A percentile compares a stretch with the other conserved stretches of the same genome.
Evolutionary conservation across 2,797 vertebrate species (phyloP).

Genomic region (Gymnodraco acuticeps): DNA sequence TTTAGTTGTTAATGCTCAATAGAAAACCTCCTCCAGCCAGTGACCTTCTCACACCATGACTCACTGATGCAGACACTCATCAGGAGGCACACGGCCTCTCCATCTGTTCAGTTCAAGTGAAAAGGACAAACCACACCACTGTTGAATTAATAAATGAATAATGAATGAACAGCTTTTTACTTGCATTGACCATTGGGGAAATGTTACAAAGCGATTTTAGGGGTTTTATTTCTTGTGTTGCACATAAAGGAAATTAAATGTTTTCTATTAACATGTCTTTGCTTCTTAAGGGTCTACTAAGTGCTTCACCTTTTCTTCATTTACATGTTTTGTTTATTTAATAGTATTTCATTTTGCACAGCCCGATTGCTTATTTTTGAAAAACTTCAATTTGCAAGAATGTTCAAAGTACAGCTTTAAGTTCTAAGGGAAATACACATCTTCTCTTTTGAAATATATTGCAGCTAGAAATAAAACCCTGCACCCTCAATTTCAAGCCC

Average conservation of each 20-base stretch:
- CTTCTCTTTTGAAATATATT: not conserved
- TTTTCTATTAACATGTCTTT: not conserved
- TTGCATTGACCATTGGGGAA: constrained; percentile 11
- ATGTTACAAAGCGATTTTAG: not conserved
- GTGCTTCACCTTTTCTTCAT: not conserved
- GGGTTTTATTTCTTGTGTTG: not conserved
- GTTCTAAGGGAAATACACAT: not conserved
- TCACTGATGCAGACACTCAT: constrained; percentile 45
- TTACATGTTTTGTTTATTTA: not conserved
- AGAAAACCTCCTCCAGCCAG: constrained; percentile 49
- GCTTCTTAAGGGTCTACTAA: not conserved
- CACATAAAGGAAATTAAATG: not conserved
- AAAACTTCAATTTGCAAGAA: not conserved
- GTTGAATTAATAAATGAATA: constrained; percentile 6
- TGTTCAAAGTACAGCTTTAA: not conserved
- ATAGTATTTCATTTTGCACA: not conserved
- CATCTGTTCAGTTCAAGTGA: constrained; percentile 27
- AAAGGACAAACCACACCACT: constrained; percentile 14
- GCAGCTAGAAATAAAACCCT: not conserved
- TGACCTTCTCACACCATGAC: constrained; percentile 60
- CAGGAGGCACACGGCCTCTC: not conserved
- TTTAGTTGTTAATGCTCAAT: constrained; percentile 28
- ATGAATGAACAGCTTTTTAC: constrained; percentile 6
- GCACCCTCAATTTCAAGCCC: not conserved
- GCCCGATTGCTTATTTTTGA: not conserved